A percentile compares a stretch with the other conserved stretches of the same genome.
Evolutionary conservation across 2,113 vertebrate species (phyloP).

Genomic region (Barbus barbus): DNA sequence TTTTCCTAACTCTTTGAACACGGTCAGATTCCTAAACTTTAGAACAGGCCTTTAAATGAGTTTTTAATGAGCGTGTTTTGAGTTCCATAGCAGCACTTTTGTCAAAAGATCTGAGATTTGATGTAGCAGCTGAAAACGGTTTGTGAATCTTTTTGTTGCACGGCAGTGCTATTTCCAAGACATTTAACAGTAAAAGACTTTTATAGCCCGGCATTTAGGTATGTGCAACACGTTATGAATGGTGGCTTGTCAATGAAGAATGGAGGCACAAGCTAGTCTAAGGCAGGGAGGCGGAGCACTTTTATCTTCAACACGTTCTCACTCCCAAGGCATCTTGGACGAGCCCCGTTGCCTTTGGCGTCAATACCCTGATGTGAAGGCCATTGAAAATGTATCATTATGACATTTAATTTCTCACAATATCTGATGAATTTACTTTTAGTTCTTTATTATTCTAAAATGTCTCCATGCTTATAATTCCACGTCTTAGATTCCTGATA

Average conservation of each 20-base stretch:
- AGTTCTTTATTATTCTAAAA: background rate
- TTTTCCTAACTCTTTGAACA: constrained; percentile 22
- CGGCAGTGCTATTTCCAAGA: background rate
- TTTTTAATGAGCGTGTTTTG: constrained; percentile 26
- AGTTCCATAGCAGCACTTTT: constrained; percentile 12
- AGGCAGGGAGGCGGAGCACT: background rate
- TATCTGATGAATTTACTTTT: background rate
- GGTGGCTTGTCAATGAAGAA: background rate
- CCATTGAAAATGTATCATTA: background rate
- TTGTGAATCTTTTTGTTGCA: background rate
- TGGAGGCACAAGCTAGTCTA: background rate
- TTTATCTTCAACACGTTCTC: background rate
- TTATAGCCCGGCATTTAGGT: background rate
- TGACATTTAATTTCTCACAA: background rate
- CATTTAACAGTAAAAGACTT: constrained; percentile 11
- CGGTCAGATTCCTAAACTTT: constrained; percentile 13
- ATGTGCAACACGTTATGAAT: constrained; percentile 3
- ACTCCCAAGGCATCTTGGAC: background rate
- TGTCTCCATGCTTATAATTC: background rate
- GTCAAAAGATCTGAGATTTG: constrained; percentile 24
- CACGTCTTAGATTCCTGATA: background rate
- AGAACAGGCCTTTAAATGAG: constrained; percentile 25
- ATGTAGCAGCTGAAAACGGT: background rate
- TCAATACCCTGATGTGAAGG: background rate
- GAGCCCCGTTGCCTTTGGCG: constrained; percentile 1